phyloP scores from a whole-genome alignment of 1,140 invertebrate species.

The Galleria mellonella region DNA sequence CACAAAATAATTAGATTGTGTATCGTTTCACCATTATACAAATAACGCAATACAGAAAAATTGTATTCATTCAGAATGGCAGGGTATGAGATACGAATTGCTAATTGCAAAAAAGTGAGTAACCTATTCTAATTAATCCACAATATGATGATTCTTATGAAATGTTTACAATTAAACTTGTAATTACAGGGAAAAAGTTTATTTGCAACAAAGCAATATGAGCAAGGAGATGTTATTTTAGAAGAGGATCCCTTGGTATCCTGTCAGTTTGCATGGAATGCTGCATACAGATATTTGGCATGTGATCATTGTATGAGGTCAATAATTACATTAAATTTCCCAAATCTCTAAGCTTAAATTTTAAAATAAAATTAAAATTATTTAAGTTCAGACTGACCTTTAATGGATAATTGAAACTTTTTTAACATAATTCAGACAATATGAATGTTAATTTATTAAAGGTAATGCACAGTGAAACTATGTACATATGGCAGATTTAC shows the following conservation, averaged over 20 bases:
- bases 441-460: no score
- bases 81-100: slow-evolving; percentile 12
- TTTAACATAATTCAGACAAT: no score
- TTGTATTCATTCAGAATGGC: slow-evolving; percentile 4
- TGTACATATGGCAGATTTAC: no score
- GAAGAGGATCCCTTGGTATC: slow-evolving; percentile 91
- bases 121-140: not conserved
- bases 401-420: no score
- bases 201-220: slow-evolving; percentile 83
- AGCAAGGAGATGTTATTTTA: slow-evolving; percentile 87
- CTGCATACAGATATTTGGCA: slow-evolving; percentile 88
- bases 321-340: no score
- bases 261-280: slow-evolving; percentile 96
- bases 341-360: no score
- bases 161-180: not conserved
- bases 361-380: no score
- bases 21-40: no score
- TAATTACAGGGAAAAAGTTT: slow-evolving; percentile 87
- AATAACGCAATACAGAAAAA: no score
- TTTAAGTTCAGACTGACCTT: no score
- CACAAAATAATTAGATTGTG: no score
- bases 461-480: no score
- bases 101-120: slow-evolving; percentile 39
- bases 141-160: not conserved
- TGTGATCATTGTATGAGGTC: slow-evolving; percentile 93